Evolutionary conservation across 2,888 invertebrate species (phyloP), one percentile per base, ranked within the genome.

Genomic region (Pseudococcus viburni): DNA sequence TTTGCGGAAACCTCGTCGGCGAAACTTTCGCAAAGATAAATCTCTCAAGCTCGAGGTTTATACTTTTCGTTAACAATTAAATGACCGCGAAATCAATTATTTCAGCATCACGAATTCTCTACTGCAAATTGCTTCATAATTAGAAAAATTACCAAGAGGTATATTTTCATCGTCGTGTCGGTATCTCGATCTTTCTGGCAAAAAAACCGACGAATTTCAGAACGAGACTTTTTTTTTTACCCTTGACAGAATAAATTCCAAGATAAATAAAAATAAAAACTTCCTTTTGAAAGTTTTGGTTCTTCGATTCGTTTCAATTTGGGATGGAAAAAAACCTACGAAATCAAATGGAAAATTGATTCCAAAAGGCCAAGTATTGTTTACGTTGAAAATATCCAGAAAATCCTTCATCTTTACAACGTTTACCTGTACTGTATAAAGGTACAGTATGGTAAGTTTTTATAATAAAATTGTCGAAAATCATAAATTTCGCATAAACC

Each of bases 401-500:
- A 59, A 59, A 59, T 59, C 19, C 59, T 59, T 59, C 59, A 59
- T 59, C 9, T 59, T 59, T 5, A 59, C 59, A 59, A 12, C 7
- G 55, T 46, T 33, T 33, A 33, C 8, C 46, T 12, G 17, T 17
- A 5, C 17, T 55, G 5, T 55, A 55, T 55, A 12, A 19, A 59
- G 19, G n/a, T 59, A 59, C 26, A 33, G 26, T 11, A 59, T 59
- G 19, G 19, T 5, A 11, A 59, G 19, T 59, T 59, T 59, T 8
- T 59, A 19, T 33, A 59, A 59, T 59, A 59, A 59, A 59, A 59
- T 59, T 59, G 59, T 59, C 19, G 59, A 59, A 59, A 59, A 59
- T n/a, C 59, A 59, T 59, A 19, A 59, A 59, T 59, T 59, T 59
- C 59, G 59, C 59, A 59, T 59, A 59, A 59, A 59, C 59, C 59